Base-by-base conservation (phyloP, 2,797 vertebrate species). In the Karalla daura region DNA sequence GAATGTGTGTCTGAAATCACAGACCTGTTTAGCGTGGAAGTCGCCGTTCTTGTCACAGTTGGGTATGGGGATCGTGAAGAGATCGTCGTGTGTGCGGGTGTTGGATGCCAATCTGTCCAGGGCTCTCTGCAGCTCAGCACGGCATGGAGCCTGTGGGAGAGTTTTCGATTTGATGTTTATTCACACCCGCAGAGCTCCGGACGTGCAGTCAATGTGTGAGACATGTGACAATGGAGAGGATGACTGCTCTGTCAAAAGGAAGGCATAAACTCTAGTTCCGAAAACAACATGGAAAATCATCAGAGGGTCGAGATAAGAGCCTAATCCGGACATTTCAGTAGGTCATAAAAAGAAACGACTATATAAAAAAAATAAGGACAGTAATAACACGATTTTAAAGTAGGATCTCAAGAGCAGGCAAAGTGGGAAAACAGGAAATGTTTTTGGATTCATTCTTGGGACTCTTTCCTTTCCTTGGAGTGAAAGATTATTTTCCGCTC, bases 41-140 rank as follows among this genome's bases (percentile, higher is more conserved):
- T 96, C 95, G 86, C 96, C 96, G 0, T 96, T 96, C 72, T 94
- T 95, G 91, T 97, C 96, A 53, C 96, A 98, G 94, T 97, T 98
- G 75, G 96, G 96, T 66, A 98, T 97, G 64, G 96, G 96, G 86
- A 97, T 96, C 52, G 94, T 92, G 9, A 96, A 96, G 71, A 98
- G 92, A 63, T 97, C 96, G 37, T 97, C 96, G 0, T 97, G 96
- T 0, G 96, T 97, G 41, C 96, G 95, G 64, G 91, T 92, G 74
- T 95, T 96, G 0, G 95, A 95, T 0, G 95, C 94, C 90, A 98
- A 79, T 51, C 95, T 88, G 84, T 97, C 96, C 89, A 97, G 63
- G 0, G 96, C 96, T 80, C 95, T 90, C 80, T 96, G 96, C 21
- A 98, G 92, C 84, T 97, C 95, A 0, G 95, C 95, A 53, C 97